phyloP scores from a whole-genome alignment of 2,113 vertebrate genomes.

The Mastomys coucha region DNA sequence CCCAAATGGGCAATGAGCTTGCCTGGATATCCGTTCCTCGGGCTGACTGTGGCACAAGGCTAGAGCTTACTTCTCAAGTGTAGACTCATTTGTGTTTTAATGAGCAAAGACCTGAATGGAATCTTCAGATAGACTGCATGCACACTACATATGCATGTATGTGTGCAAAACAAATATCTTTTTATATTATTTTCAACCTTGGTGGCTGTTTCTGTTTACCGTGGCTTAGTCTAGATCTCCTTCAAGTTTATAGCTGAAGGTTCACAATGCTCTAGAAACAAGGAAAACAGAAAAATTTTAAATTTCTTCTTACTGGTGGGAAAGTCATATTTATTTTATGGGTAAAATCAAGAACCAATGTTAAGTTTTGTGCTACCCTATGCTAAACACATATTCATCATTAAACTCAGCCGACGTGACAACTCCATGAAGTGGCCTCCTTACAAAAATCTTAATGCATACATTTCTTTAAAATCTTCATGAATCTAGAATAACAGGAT shows the following conservation, averaged over 20 bases:
- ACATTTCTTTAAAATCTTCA: background rate
- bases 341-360: background rate
- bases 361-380: background rate
- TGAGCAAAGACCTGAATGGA: background rate
- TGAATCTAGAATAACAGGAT: conserved; percentile 15
- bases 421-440: background rate
- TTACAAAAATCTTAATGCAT: background rate
- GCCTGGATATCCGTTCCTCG: background rate
- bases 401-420: background rate
- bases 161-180: background rate
- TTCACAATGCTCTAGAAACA: background rate
- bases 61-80: background rate
- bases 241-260: conserved; percentile 9
- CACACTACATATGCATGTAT: background rate
- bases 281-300: background rate
- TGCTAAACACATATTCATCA: background rate
- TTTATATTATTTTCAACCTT: background rate
- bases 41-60: background rate
- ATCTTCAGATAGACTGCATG: background rate
- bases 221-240: background rate
- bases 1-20: background rate
- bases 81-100: conserved; percentile 11
- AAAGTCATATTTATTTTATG: background rate
- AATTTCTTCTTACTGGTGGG: background rate
- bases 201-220: background rate